Percentiles rank a stretch among this genome's conserved stretches.
These are phyloP conservation scores for Ichneumon xanthorius DNA, from an alignment of 2,888 invertebrate genomes.

Conservation along the genomic window DNA sequence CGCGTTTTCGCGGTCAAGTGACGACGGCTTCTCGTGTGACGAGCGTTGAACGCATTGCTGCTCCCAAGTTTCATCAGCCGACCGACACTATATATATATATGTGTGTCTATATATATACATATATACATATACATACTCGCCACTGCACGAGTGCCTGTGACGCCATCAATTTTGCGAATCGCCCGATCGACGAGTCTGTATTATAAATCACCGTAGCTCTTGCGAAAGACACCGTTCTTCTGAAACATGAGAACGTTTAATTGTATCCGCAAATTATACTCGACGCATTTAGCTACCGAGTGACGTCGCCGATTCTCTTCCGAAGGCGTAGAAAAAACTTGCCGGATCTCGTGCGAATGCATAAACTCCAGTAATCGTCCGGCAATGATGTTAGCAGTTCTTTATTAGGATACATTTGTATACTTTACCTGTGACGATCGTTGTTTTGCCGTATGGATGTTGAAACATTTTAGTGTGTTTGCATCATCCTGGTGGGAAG, in stretches of 20 bases:
- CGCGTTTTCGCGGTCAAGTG: constrained; percentile 34
- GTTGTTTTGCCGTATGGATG: background rate
- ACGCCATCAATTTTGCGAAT: background rate
- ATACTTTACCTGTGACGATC: constrained; percentile 1
- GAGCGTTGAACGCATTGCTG: background rate
- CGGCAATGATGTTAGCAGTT: background rate
- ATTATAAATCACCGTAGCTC: background rate
- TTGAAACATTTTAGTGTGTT: constrained; percentile 21
- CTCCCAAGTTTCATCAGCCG: constrained; percentile 39
- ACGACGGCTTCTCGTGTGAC: constrained; percentile 12
- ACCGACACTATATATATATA: background rate
- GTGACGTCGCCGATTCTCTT: background rate
- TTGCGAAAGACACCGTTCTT: constrained; percentile 8
- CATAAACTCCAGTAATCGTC: background rate
- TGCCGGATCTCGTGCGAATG: background rate
- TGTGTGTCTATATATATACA: background rate
- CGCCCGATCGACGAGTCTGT: background rate
- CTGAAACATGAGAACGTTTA: background rate
- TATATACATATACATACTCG: no score
- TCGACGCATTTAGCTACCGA: background rate
- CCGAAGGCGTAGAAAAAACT: background rate
- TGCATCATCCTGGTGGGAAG: constrained; percentile 22
- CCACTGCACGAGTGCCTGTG: background rate
- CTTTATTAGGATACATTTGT: background rate
- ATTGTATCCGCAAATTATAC: background rate